phyloP scores from a whole-genome alignment of 2,113 vertebrate genomes.

The Myanophis thanlyinensis region DNA sequence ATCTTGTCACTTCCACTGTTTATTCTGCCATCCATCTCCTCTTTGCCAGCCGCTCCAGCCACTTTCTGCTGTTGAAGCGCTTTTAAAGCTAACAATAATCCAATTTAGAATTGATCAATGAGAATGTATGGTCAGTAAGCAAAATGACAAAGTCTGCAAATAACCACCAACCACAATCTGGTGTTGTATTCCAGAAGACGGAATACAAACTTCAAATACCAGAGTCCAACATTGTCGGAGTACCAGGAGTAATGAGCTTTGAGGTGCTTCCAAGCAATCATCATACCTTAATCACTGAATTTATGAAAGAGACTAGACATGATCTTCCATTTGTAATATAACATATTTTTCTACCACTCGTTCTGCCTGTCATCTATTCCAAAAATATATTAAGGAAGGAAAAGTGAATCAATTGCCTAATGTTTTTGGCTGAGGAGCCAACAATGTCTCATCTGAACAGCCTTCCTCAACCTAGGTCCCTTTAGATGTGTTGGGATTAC shows the following conservation, averaged over 20 bases:
- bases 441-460: not conserved
- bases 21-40: slow-evolving; percentile 82
- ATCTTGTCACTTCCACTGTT: slow-evolving; percentile 78
- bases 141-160: slow-evolving; percentile 74
- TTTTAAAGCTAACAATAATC: slow-evolving; percentile 86
- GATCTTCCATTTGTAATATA: not conserved
- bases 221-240: not conserved
- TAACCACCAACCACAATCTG: slow-evolving; percentile 70
- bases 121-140: slow-evolving; percentile 78
- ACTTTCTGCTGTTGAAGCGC: slow-evolving; percentile 83
- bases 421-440: not conserved
- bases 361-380: not conserved
- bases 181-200: slow-evolving; percentile 35
- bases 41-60: slow-evolving; percentile 73
- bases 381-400: not conserved
- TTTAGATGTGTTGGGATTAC: not conserved
- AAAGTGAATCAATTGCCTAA: not conserved
- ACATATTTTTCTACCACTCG: not conserved
- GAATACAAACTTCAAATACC: slow-evolving; percentile 39
- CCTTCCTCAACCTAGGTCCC: not conserved
- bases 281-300: not conserved
- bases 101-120: slow-evolving; percentile 85
- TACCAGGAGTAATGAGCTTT: not conserved
- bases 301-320: not conserved
- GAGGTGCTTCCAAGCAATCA: not conserved